These are phyloP conservation scores for Danaus melanippus DNA, from an alignment of 1,140 invertebrate species.

Conservation along the genomic window DNA sequence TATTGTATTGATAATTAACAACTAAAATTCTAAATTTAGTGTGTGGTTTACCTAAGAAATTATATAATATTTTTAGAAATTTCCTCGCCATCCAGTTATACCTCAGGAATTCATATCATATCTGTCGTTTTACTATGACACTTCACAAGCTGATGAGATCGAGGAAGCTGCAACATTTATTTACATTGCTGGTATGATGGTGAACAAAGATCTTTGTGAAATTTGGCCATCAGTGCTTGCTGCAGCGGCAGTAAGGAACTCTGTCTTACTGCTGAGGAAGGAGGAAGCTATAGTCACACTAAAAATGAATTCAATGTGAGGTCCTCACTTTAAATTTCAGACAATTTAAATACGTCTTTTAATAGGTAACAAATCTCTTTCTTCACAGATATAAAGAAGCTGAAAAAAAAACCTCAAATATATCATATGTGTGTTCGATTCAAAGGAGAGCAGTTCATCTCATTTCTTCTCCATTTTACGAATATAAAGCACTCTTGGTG, in stretches of 20 bases:
- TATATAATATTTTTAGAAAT: conserved; percentile 28
- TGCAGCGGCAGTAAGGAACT: conserved; percentile 39
- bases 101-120: conserved; percentile 49
- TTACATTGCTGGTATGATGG: conserved; percentile 39
- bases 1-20: no score
- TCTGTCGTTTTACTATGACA: conserved; percentile 41
- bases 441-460: conserved; percentile 29
- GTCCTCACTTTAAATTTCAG: background rate
- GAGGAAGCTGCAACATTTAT: conserved; percentile 44
- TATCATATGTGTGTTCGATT: conserved; percentile 23
- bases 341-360: no score
- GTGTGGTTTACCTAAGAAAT: no score
- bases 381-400: conserved; percentile 12
- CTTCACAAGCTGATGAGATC: conserved; percentile 27
- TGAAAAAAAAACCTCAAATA: conserved; percentile 17
- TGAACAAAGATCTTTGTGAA: conserved; percentile 28
- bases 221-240: conserved; percentile 44
- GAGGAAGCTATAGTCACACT: conserved; percentile 25
- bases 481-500: conserved; percentile 30
- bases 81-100: conserved; percentile 36
- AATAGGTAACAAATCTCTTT: background rate
- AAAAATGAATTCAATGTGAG: conserved; percentile 29
- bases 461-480: conserved; percentile 24
- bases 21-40: no score
- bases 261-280: conserved; percentile 34